Evolutionary conservation across 2,113 vertebrate species (phyloP).

Genomic region (Mirounga angustirostris): DNA sequence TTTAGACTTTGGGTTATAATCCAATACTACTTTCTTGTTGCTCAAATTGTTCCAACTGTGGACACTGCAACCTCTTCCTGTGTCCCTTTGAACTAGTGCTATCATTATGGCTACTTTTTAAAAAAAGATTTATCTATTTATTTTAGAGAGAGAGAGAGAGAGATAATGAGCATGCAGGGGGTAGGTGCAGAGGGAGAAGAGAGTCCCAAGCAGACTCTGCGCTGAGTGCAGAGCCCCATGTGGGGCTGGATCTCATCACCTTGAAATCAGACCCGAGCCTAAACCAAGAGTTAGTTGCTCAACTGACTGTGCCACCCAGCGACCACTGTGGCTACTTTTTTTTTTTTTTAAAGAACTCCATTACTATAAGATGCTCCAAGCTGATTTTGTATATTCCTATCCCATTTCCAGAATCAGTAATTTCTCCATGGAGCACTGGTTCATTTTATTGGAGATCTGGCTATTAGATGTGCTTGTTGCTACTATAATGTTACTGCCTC

Average conservation of each 20-base stretch:
- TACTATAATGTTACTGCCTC: accelerated
- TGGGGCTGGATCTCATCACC: not conserved
- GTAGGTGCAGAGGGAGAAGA: not conserved
- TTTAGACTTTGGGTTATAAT: not conserved
- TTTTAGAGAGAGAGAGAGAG: not conserved
- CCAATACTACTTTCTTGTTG: not conserved
- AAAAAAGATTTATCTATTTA: not conserved
- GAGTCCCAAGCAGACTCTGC: too few relatives aligned
- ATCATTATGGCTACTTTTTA: not conserved
- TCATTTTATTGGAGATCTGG: not conserved
- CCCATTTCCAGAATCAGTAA: not conserved
- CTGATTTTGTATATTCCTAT: not conserved
- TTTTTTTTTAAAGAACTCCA: not conserved
- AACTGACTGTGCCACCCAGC: not conserved
- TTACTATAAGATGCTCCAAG: not conserved
- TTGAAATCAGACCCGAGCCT: not conserved
- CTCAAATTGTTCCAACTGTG: not conserved
- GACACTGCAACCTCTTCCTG: not conserved
- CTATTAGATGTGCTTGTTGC: not conserved
- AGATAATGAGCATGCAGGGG: not conserved
- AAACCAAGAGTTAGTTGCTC: not conserved
- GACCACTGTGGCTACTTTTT: not conserved
- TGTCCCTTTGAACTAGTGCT: too few relatives aligned
- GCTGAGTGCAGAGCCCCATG: not conserved
- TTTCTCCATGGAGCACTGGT: not conserved